These are phyloP conservation scores for Drosophila maculinotata DNA, from an alignment of 2,888 invertebrate species.

Conservation along the genomic window DNA sequence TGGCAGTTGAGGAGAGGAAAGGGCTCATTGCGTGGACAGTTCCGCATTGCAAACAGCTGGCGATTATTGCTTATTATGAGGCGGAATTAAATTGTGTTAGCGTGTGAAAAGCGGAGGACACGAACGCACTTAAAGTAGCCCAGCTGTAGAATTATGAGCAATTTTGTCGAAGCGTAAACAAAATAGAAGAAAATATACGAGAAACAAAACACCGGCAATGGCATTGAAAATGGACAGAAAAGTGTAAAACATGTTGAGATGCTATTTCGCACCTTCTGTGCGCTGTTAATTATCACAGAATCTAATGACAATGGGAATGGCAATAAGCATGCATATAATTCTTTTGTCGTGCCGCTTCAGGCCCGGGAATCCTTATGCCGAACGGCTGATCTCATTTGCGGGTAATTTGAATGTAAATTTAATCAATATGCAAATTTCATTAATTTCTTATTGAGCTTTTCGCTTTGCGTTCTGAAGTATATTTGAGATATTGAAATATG, in stretches of 20 bases:
- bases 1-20: conserved; percentile 14
- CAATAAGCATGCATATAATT: conserved; percentile 38
- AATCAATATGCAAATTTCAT: conserved; percentile 50
- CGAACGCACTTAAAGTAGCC: conserved; percentile 51
- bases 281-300: conserved; percentile 39
- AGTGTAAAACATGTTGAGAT: conserved; percentile 21
- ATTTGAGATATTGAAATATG: conserved; percentile 15
- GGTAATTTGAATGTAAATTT: conserved; percentile 42
- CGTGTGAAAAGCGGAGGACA: conserved; percentile 58
- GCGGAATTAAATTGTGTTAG: conserved; percentile 46
- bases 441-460: conserved; percentile 40
- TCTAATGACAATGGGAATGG: conserved; percentile 49
- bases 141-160: conserved; percentile 47
- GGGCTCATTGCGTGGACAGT: conserved; percentile 29
- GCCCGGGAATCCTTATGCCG: conserved; percentile 29
- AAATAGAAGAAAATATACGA: not conserved
- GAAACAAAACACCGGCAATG: conserved; percentile 13
- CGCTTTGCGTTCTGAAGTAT: conserved; percentile 20
- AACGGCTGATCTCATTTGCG: conserved; percentile 46
- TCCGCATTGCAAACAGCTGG: conserved; percentile 49
- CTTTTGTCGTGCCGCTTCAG: conserved; percentile 49
- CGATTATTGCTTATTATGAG: conserved; percentile 58
- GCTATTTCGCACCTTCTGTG: conserved; percentile 51
- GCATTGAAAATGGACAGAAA: conserved; percentile 44
- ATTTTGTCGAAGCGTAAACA: conserved; percentile 57